These are phyloP conservation scores for Hesperophylax magnus DNA, from an alignment of 1,140 invertebrate species.

Conservation along the genomic window DNA sequence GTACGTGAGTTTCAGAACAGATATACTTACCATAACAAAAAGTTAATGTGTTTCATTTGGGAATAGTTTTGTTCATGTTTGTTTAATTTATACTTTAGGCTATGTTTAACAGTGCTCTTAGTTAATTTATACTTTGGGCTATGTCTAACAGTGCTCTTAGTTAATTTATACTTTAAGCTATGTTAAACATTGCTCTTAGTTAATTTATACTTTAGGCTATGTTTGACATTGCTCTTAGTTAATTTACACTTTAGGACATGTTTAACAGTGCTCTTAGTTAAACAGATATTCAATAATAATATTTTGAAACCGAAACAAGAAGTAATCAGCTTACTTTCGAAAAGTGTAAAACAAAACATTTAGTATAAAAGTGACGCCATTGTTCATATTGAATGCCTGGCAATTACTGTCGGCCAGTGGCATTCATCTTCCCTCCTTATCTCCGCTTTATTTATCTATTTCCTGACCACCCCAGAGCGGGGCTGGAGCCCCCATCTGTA, in stretches of 20 bases:
- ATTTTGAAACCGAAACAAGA: not conserved
- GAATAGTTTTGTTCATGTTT: no score
- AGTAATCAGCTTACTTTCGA: not conserved
- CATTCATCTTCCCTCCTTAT: conserved; percentile 53
- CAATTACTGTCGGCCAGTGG: conserved; percentile 48
- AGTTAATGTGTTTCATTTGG: no score
- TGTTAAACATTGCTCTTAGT: no score
- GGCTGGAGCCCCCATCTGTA: not conserved
- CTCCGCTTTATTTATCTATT: conserved; percentile 55
- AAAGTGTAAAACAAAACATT: not conserved
- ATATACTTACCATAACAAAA: no score
- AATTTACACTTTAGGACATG: not conserved
- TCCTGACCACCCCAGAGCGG: conserved; percentile 14
- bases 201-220: no score
- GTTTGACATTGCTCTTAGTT: no score
- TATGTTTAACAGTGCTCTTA: no score
- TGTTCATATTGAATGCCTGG: conserved; percentile 26
- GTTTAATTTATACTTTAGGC: no score
- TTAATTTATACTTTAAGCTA: no score
- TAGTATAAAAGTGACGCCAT: conserved; percentile 21
- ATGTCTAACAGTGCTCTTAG: no score
- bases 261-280: not conserved
- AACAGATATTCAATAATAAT: not conserved
- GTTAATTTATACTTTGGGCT: no score
- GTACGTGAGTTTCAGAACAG: no score